phyloP scores from a whole-genome alignment of 1,140 invertebrate genomes.

The Bombus huntii region DNA sequence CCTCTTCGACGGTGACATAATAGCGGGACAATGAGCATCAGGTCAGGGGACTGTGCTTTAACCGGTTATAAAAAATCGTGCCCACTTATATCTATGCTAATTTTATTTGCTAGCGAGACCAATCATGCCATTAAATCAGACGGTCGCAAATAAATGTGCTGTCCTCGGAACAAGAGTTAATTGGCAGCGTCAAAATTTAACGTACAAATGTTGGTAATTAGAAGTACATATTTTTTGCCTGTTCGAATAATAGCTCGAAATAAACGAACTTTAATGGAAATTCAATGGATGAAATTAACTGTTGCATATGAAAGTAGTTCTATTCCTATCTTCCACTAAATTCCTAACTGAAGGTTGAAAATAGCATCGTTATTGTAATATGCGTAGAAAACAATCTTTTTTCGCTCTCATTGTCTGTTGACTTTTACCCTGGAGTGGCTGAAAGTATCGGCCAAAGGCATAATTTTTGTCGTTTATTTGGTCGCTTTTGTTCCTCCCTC shows the following conservation, averaged over 20 bases:
- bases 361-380: background rate
- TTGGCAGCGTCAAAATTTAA: background rate
- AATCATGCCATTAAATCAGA: slow-evolving; percentile 73
- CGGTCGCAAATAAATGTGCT: background rate
- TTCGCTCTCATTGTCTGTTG: background rate
- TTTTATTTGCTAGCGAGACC: slow-evolving; percentile 75
- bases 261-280: background rate
- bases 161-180: slow-evolving; percentile 14
- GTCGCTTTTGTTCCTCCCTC: background rate
- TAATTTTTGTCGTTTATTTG: background rate
- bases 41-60: slow-evolving; percentile 37
- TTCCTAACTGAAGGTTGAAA: background rate
- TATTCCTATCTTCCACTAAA: background rate
- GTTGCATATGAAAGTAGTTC: background rate
- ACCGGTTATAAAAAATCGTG: slow-evolving; percentile 73
- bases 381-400: background rate
- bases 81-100: slow-evolving; percentile 76
- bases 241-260: background rate
- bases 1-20: slow-evolving; percentile 55
- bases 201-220: background rate
- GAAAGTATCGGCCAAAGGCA: background rate
- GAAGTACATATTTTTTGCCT: background rate
- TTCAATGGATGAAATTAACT: too few species aligned
- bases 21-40: slow-evolving; percentile 59
- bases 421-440: background rate